Base-by-base conservation (phyloP, 2,113 vertebrate species). In the Colaptes auratus region DNA sequence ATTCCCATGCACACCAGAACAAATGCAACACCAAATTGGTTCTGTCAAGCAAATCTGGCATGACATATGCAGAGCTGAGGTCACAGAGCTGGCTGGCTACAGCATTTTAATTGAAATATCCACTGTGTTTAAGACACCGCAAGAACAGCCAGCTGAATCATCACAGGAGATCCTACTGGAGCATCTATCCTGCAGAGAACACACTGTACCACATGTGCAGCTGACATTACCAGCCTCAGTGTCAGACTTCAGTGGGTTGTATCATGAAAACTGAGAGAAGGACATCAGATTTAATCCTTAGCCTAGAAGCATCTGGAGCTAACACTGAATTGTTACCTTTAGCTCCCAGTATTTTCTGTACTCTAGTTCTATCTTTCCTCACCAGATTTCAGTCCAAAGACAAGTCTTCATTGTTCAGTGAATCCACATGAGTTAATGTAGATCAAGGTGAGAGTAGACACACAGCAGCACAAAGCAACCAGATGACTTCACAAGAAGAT, bases 1-100 rank as follows among this genome's bases (percentile, higher is more conserved):
- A 96, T 96, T 92, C 81, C 52, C 33, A 86, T 35, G 71, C 63
- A 59, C 70, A 85, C 90, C 61, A 93, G 53, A 84, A 92, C 35
- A 58, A 92, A 80, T 44, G 58, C 9, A 60, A 24, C 33, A 80
- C 76, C 80, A 85, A 55, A 89, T 9, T 82, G 60, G 15, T 74
- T 91, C 72, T 80, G 86, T 96, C 76, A 90, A 83, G 93, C 48
- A 90, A 81, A 81, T 61, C 53, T 61, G 79, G 93, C 0, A 2
- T 64, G 69, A 88, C 35, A 25, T 36, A 28, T 28, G 74, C 56
- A 75, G 53, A 92, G 88, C 61, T 53, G 73, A 84, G 76, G 82
- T 78, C 70, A 88, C 65, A 39, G 76, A 88, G 50, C 28, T 93
- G 78, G 39, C 31, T 84, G 46, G 50, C 31, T 90, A 21, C 60